These are phyloP conservation scores for Drosophila stalkeri DNA, from an alignment of 2,888 invertebrate genomes.

Conservation along the genomic window DNA sequence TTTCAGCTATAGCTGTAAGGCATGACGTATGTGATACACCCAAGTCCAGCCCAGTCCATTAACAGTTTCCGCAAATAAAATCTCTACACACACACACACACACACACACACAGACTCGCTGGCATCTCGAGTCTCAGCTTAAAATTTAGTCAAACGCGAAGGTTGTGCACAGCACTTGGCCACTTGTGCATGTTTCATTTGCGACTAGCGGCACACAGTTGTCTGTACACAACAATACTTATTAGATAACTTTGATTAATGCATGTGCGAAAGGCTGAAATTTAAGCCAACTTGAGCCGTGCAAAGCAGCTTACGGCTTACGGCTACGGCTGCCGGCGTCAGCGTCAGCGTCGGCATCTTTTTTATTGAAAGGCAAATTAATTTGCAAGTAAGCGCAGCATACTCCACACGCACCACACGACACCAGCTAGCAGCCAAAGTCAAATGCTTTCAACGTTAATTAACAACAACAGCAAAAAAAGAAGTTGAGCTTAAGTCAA, in stretches of 20 bases:
- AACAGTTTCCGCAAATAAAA: constrained; percentile 73
- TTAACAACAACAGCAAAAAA: constrained; percentile 43
- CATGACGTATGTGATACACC: constrained; percentile 40
- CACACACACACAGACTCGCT: constrained; percentile 41
- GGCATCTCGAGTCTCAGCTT: constrained; percentile 56
- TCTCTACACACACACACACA: constrained; percentile 30
- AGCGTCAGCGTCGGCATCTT: constrained; percentile 38
- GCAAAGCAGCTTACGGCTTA: constrained; percentile 55
- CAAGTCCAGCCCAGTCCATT: constrained; percentile 44
- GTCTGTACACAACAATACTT: constrained; percentile 29
- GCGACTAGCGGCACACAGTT: constrained; percentile 25
- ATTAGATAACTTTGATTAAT: constrained; percentile 74
- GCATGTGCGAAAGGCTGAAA: constrained; percentile 64
- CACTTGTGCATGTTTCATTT: constrained; percentile 65
- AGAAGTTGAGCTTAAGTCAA: constrained; percentile 12
- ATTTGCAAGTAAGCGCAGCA: constrained; percentile 70
- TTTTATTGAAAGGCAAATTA: constrained; percentile 66
- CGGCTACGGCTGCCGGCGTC: neutral
- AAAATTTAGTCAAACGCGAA: constrained; percentile 77
- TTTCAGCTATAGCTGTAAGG: constrained; percentile 36
- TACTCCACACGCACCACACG: constrained; percentile 57
- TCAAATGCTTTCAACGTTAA: constrained; percentile 47
- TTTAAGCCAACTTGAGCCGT: constrained; percentile 39
- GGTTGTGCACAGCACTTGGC: constrained; percentile 53
- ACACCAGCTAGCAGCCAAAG: constrained; percentile 20